A percentile compares a stretch with the other conserved stretches of the same genome.
Evolutionary conservation across 2,888 invertebrate genomes (phyloP).

Genomic region (Ophion obscuratus): DNA sequence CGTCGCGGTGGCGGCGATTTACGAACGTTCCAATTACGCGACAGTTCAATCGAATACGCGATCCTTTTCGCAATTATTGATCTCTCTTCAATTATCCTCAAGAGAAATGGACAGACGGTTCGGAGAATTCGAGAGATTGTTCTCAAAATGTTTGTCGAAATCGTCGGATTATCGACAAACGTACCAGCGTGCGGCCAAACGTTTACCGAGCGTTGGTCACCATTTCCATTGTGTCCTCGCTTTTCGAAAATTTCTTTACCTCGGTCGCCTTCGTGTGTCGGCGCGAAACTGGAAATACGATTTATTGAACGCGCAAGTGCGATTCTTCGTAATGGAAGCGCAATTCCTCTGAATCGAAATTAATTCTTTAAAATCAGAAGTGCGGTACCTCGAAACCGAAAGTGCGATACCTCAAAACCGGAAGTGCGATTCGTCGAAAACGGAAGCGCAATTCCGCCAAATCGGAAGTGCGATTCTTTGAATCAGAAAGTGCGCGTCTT

Average conservation of each 20-base stretch:
- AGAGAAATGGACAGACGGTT: background rate
- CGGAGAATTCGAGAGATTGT: background rate
- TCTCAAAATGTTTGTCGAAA: background rate
- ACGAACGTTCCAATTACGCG: background rate
- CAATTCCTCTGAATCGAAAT: too few species aligned
- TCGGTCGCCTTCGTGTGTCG: background rate
- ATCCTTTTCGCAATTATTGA: background rate
- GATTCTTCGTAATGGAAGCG: too few species aligned
- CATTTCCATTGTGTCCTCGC: background rate
- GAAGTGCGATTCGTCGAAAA: too few species aligned
- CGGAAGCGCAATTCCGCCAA: background rate
- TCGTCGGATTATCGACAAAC: too few species aligned
- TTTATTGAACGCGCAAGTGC: too few species aligned
- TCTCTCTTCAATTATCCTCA: background rate
- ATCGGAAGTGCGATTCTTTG: background rate
- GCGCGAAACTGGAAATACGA: background rate
- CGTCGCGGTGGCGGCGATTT: background rate
- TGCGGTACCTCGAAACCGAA: background rate
- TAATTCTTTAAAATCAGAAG: too few species aligned
- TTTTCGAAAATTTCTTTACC: background rate
- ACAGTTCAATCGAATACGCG: background rate
- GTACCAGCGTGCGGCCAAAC: too few species aligned
- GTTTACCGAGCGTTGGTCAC: background rate
- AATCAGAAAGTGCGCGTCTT: background rate
- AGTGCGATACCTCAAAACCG: background rate